Base-by-base conservation (phyloP, 2,888 invertebrate species). In the Acrocera orbiculus region DNA sequence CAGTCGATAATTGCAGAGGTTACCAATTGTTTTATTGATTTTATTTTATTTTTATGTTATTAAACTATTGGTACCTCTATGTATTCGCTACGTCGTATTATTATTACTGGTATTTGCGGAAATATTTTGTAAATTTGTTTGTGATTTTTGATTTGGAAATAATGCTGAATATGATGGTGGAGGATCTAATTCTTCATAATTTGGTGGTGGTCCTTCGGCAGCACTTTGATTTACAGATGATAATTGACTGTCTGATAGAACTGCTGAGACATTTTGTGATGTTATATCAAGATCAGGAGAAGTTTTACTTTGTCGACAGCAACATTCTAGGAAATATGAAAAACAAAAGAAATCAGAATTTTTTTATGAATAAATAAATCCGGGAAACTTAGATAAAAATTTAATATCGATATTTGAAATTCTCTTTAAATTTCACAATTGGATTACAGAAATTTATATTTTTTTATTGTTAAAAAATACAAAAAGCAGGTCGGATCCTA, bases 151-250 rank as follows among this genome's bases (percentile, higher is more conserved):
- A 36, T 56, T 55, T 39, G 76, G 76, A 57, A 76, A 76, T 3
- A 76, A 61, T 2, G 70, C 69, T 29, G 68, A 69, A 52, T 76
- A 76, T 1, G 75, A 66, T 0, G 76, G 76, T 3, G 68, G 68
- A 3, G 72, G 69, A 39, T 68, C 68, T 32, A 68, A 48, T 34
- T 67, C 67, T 38, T 76, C 75, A 52, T 76, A 76, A 45, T 71
- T 69, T 4, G 76, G 76, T 8, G 66, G 60, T 17, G 58, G 55
- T 6, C 41, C 39, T 27, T 58, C 46, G 46, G 43, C 35, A 50
- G 50, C 30, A 15, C 25, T 13, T 8, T 23, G 16, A 14, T 16
- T 17, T 16, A 15, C 14, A n/a, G 23, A 9, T 22, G 13, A 62
- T 0, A 61, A 48, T 0, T 62, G 55, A 24, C 27, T 23, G 32